Evolutionary conservation across 2,797 vertebrate genomes (phyloP), one percentile per base, ranked within the genome.

Genomic region (Scleropages formosus): DNA sequence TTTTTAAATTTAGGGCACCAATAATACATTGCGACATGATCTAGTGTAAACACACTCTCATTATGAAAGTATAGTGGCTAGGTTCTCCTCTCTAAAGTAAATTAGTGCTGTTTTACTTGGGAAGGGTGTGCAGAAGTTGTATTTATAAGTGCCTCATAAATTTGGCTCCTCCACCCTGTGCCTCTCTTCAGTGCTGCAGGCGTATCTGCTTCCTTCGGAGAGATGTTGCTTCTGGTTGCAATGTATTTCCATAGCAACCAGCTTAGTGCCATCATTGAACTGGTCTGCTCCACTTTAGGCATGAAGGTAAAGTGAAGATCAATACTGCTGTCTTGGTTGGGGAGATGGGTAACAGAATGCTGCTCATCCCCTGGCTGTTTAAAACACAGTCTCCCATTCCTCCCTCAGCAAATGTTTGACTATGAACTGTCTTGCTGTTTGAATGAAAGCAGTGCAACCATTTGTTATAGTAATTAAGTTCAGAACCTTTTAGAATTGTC

Each of bases 201-300:
- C 12, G 98, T 99, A 53, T 95, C 97, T 64, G 98, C 98, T 82
- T 99, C 98, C 80, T 99, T 99, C 84, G 97, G 98, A 85, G 98
- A 99, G 92, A 99, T 99, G 97, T 90, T 99, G 22, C 90, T 99
- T 83, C 85, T 99, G 91, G 98, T 98, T 80, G 98, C 98, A 82
- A 99, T 99, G 98, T 99, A 99, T 86, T 99, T 99, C 91, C 97
- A 99, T 85, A 99, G 97, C 88, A 99, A 97, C 88, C 98, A 99
- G 84, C 95, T 99, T 79, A 96, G 94, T 82, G 96, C 97, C 82
- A 99, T 99, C 90, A 98, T 99, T 83, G 98, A 99, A 83, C 89
- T 99, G 90, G 98, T 99, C 87, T 99, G 98, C 83, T 98, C 98
- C 76, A 99, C 97, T 83, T 87, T 99, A 87, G 98, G 98, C 80